Evolutionary conservation across 1,140 invertebrate genomes (phyloP), one percentile per base, ranked within the genome.

Genomic region (Belonocnema kinseyi): DNA sequence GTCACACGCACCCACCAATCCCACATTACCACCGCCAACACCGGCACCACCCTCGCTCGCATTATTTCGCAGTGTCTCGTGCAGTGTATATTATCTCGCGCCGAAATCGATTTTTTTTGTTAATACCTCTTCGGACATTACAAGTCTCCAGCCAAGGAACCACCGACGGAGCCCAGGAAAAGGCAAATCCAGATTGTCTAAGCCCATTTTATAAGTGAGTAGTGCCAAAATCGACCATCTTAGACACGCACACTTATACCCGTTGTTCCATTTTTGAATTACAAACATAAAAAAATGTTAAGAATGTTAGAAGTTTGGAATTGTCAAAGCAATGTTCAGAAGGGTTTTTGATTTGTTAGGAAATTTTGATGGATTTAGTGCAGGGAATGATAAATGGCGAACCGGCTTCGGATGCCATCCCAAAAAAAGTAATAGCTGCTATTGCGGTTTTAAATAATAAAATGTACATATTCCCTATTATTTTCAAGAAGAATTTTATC

Each of bases 1-100:
- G 77, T 81, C 61, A 14, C 52, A 50, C 74, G 40, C 33, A 76
- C 14, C 61, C 54, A 58, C 76, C 74, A 26, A n/a, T 80, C 73
- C 80, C 83, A 73, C 75, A 51, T 50, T 74, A 82, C 80, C 72
- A 79, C 71, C 76, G 56, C 19, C 56, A 17, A 73, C 16, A 19
- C 71, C 56, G 54, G 54, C 52, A 71, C 75, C 72, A 70, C 71
- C 75, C 75, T 73, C 74, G 78, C 75, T 50, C 71, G 80, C 77
- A 75, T 82, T 74, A 79, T 73, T 52, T 21, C 19, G 16, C 16
- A 66, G 61, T 66, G 61, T 66, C 61, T 66, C 61, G 61, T 76
- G 66, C 79, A 73, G 79, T 72, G 79, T 80, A 61, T 75, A 74
- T 51, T 40, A 66, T 46, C 61, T 66, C 61, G 13, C n/a, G n/a